Percentiles rank a stretch among this genome's conserved stretches.
Evolutionary conservation across 2,113 vertebrate species (phyloP).

Genomic region (Podarcis raffonei): DNA sequence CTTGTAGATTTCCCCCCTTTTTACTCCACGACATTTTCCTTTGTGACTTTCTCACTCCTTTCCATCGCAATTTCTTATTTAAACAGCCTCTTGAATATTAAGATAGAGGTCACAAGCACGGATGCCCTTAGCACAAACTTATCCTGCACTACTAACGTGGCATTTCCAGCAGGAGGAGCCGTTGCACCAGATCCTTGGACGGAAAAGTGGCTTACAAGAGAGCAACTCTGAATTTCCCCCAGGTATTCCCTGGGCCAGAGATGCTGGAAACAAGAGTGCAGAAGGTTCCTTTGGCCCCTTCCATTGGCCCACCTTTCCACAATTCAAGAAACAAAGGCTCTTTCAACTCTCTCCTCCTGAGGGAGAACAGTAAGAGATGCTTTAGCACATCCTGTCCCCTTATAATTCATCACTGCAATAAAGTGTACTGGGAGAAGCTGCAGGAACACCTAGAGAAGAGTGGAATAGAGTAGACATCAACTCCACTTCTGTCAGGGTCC

Average conservation of each 20-base stretch:
- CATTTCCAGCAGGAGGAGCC: constrained; percentile 15
- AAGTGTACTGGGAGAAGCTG: too few species aligned
- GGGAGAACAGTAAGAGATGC: not conserved
- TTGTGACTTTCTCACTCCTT: not conserved
- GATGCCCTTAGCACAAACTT: not conserved
- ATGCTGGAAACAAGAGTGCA: not conserved
- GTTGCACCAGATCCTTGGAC: not conserved
- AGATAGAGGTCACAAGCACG: not conserved
- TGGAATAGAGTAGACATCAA: too few species aligned
- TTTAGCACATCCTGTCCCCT: not conserved
- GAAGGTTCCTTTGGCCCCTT: not conserved
- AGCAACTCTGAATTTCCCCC: not conserved
- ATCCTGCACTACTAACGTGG: not conserved
- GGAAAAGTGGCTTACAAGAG: not conserved
- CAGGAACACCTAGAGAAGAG: too few species aligned
- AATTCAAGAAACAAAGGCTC: not conserved
- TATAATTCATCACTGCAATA: not conserved
- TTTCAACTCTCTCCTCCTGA: not conserved
- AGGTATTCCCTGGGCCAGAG: not conserved
- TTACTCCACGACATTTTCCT: not conserved
- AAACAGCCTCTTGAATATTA: not conserved
- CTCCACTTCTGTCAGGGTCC: too few species aligned
- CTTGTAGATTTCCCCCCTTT: not conserved
- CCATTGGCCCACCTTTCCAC: not conserved
- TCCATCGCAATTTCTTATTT: not conserved